Evolutionary conservation across 2,797 vertebrate genomes (phyloP).

Genomic region (Gymnocypris eckloni): DNA sequence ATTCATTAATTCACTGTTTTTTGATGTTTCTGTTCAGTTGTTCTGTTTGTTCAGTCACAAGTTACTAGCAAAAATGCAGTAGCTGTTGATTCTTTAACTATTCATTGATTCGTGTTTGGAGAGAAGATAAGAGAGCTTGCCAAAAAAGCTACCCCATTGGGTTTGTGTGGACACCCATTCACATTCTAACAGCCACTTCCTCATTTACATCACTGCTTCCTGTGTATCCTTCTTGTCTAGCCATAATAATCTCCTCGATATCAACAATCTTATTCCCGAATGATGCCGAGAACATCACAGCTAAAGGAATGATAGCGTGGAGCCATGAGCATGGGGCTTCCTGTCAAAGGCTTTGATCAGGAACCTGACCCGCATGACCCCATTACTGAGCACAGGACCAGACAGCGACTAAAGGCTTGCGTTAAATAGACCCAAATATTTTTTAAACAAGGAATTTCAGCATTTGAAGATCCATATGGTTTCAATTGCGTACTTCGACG

Average conservation of each 20-base stretch:
- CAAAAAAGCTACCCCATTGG: neutral
- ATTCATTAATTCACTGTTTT: neutral
- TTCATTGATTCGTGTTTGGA: neutral
- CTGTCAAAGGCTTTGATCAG: constrained; percentile 42
- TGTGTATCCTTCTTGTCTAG: neutral
- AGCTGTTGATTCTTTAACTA: too few relatives aligned
- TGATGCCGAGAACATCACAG: neutral
- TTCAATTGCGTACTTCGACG: constrained; percentile 16
- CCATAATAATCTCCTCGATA: constrained; percentile 4
- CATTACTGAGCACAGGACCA: constrained; percentile 28
- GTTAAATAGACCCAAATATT: constrained; percentile 36
- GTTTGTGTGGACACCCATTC: neutral
- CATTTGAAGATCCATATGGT: constrained; percentile 31
- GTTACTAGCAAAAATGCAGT: neutral
- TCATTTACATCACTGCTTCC: neutral
- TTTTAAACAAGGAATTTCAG: constrained; percentile 40
- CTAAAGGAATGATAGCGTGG: neutral
- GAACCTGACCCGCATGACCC: constrained; percentile 23
- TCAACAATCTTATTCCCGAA: neutral
- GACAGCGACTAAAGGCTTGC: constrained; percentile 11
- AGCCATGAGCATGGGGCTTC: neutral
- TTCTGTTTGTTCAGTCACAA: neutral
- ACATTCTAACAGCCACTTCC: neutral
- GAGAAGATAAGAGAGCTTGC: neutral
- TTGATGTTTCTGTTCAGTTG: neutral